phyloP scores from a whole-genome alignment of 2,113 vertebrate genomes.

The Hemiprocne comata region DNA sequence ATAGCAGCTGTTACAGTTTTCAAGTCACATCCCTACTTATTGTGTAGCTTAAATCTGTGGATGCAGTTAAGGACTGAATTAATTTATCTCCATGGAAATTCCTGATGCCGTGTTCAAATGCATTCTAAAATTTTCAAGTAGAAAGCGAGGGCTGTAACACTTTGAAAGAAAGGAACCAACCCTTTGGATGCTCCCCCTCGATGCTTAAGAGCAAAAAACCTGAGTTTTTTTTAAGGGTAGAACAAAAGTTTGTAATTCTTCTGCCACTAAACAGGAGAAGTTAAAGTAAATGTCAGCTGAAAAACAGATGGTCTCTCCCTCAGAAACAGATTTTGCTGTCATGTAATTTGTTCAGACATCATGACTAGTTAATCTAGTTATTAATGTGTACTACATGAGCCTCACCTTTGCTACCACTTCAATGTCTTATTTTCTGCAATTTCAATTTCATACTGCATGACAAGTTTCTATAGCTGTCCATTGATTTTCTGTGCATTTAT shows the following conservation, averaged over 20 bases:
- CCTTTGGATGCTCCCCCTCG: rapidly evolving
- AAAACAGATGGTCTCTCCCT: slow-evolving; percentile 12
- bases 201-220: not conserved
- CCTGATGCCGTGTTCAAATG: not conserved
- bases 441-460: not conserved
- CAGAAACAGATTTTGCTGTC: slow-evolving; percentile 13
- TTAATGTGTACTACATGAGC: not conserved
- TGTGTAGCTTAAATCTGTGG: not conserved
- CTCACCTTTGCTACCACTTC: not conserved
- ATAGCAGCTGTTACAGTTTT: not conserved
- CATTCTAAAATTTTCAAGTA: not conserved
- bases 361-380: not conserved
- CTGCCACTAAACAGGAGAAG: not conserved
- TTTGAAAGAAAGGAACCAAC: not conserved
- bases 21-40: not conserved
- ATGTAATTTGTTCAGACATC: not conserved
- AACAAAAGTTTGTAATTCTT: not conserved
- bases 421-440: not conserved
- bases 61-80: not conserved
- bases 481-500: not conserved
- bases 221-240: not conserved
- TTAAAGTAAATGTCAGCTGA: slow-evolving; percentile 30
- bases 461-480: not conserved
- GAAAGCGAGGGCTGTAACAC: not conserved
- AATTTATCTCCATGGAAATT: not conserved